Base-by-base conservation (phyloP, 2,888 invertebrate species). In the Athetis lepigone region DNA sequence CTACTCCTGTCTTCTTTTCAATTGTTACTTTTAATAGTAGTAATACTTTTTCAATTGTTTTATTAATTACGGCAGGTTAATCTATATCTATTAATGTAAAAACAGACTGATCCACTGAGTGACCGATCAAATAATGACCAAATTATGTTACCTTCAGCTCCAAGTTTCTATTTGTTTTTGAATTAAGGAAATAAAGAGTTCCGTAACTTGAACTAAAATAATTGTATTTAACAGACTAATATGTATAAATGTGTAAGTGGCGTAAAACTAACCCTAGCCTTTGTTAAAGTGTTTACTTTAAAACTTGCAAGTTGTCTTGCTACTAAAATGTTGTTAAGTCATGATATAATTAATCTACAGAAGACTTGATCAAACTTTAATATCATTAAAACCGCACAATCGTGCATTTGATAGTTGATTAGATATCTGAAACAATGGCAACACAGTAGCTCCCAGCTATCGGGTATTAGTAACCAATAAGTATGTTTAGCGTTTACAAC, bases 401-500 rank as follows among this genome's bases (percentile, higher is more conserved):
- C 59, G 55, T 56, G 19, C 19, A 37, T 33, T 33, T 50, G 40
- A 63, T 55, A 51, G 21, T 43, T 46, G 46, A 69, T 70, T 51
- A 49, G 45, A 63, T 56, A 42, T 33, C 19, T 21, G 2, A 45
- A 55, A 40, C 19, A 62, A 11, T 70, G 19, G 27, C 21, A 62
- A 8, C n/a, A 47, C 42, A 43, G 33, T 52, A 23, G 27, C 23
- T 37, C 40, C 42, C 36, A 23, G 27, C 23, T 37, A 45, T 46
- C 36, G 4, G 27, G 19, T 18, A 47, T 19, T 62, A 57, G 33
- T 27, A 47, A 57, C 45, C 59, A 49, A 27, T 59, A 19, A 33
- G 19, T 43, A 16, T 37, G 39, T 45, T 58, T 29, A 64, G 29
- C 13, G 47, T 63, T 67, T 51, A 46, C 37, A 52, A 64, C 57